A percentile compares a stretch with the other conserved stretches of the same genome.
Evolutionary conservation across 2,113 vertebrate genomes (phyloP).

Genomic region (Lophochroa leadbeateri): DNA sequence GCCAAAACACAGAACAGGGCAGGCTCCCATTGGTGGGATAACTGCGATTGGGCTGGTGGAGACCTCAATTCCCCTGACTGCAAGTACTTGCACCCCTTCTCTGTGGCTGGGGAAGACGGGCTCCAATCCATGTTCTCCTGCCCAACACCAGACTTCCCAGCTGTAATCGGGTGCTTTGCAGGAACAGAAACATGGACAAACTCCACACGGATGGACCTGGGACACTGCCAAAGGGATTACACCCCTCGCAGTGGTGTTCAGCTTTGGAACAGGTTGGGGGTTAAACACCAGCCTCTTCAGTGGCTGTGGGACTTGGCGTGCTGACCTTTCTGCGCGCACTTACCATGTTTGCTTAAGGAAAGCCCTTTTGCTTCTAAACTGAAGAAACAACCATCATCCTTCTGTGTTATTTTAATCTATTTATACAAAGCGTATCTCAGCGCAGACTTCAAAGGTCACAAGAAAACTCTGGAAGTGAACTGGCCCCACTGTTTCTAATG

Average conservation of each 20-base stretch:
- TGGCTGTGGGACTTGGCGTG: accelerated
- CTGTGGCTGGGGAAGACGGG: neutral
- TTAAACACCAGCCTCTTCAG: neutral
- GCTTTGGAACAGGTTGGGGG: neutral
- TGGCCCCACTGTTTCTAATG: neutral
- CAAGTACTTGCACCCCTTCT: neutral
- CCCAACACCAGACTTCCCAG: neutral
- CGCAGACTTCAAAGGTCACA: constrained; percentile 52
- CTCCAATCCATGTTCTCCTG: neutral
- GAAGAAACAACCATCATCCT: neutral
- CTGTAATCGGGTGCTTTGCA: neutral
- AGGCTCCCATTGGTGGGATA: neutral
- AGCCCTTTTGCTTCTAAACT: constrained; percentile 11
- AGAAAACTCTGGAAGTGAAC: constrained; percentile 29
- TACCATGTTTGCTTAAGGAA: neutral
- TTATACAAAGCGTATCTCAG: constrained; percentile 33
- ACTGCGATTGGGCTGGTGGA: no score
- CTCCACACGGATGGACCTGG: neutral
- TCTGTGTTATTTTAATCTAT: constrained; percentile 7
- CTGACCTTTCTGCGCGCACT: neutral
- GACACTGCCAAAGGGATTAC: neutral
- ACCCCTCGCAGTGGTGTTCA: neutral
- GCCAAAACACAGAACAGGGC: no score
- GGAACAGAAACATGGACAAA: neutral
- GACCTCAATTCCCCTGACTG: no score